Evolutionary conservation across 2,797 vertebrate genomes (phyloP).

Genomic region (Pangasius mekongensis): DNA sequence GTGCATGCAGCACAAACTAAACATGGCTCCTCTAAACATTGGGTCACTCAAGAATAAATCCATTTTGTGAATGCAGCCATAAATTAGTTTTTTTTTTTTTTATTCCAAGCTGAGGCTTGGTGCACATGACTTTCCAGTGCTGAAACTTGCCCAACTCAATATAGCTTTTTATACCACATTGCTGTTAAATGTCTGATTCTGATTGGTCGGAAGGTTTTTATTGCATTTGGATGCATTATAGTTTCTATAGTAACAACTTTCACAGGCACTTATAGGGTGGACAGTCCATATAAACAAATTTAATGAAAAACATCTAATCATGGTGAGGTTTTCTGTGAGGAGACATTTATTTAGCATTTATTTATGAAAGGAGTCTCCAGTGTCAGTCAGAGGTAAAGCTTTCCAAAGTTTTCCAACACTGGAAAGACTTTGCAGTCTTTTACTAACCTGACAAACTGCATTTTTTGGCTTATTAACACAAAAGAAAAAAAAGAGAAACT

Average conservation of each 20-base stretch:
- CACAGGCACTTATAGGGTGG: background rate
- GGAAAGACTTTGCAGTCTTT: background rate
- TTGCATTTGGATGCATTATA: background rate
- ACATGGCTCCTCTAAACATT: background rate
- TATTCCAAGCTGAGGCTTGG: background rate
- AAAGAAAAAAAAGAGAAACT: background rate
- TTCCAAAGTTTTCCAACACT: background rate
- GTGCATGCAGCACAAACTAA: background rate
- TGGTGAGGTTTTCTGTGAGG: background rate
- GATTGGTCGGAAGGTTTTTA: background rate
- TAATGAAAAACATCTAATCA: background rate
- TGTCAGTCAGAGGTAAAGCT: background rate
- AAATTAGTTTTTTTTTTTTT: background rate
- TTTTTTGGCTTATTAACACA: background rate
- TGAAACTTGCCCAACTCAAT: background rate
- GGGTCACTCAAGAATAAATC: background rate
- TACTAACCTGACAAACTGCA: background rate
- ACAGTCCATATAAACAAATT: background rate
- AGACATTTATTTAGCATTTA: background rate
- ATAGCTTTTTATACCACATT: background rate
- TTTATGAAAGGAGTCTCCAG: background rate
- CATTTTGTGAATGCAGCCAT: background rate
- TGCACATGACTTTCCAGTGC: background rate
- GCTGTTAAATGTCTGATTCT: background rate
- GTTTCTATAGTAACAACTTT: background rate